Conservation (phyloP, 2,888 invertebrate species). For the Neelides folsomi region DNA sequence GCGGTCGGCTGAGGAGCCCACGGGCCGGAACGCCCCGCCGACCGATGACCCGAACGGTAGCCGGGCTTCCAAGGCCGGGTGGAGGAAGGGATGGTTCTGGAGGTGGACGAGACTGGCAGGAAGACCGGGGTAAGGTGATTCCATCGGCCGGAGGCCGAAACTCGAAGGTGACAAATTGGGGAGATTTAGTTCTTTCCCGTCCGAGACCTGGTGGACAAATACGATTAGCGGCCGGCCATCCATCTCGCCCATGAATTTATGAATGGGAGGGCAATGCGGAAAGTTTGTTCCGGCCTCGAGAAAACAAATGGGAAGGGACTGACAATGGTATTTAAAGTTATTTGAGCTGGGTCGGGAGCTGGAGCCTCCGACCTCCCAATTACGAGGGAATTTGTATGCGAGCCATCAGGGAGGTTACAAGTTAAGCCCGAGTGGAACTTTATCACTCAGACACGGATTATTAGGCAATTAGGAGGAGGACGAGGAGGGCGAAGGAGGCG, state of each 20-base stretch:
- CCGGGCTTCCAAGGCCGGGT: slow-evolving; percentile 50
- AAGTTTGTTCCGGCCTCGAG: not conserved
- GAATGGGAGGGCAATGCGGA: not conserved
- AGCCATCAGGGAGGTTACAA: slow-evolving; percentile 5
- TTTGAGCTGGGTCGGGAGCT: not conserved
- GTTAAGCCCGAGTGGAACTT: slow-evolving; percentile 12
- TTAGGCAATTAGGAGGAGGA: slow-evolving; percentile 31
- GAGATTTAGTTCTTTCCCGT: slow-evolving; percentile 28
- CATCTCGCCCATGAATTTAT: not conserved
- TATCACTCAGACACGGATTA: slow-evolving; percentile 31
- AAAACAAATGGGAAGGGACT: not conserved
- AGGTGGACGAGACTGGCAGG: slow-evolving; percentile 55
- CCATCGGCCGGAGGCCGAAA: slow-evolving; percentile 44
- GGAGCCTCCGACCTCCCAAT: not conserved
- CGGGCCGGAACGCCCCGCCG: slow-evolving; percentile 46
- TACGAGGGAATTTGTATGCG: slow-evolving; percentile 12
- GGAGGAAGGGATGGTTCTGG: slow-evolving; percentile 54
- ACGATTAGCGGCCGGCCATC: not conserved
- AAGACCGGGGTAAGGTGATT: slow-evolving; percentile 46
- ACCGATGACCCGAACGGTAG: slow-evolving; percentile 44
- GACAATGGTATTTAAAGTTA: not conserved
- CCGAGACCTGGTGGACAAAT: slow-evolving; percentile 13
- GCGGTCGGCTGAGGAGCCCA: slow-evolving; percentile 43
- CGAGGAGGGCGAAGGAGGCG: slow-evolving; percentile 14
- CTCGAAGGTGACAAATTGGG: slow-evolving; percentile 37